Base-by-base conservation (phyloP, 2,888 invertebrate species). In the Azorinus chamasolen region DNA sequence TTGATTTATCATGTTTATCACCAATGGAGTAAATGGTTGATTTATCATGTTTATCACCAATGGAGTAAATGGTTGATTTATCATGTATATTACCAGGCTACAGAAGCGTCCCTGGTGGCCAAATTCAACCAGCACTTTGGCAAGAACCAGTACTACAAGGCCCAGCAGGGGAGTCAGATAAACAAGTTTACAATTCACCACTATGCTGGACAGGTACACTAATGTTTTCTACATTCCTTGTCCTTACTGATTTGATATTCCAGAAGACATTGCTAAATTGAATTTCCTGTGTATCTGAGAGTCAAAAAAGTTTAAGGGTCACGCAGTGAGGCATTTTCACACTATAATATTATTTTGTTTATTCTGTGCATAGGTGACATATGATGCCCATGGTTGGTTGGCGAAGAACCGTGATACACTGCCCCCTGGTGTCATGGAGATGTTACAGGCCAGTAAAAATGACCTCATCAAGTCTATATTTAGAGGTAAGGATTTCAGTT, bases 331-430 rank as follows among this genome's bases (percentile, higher is more conserved):
- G n/a, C n/a, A n/a, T n/a, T n/a, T n/a, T n/a, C n/a, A n/a, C n/a
- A n/a, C n/a, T n/a, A n/a, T n/a, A n/a, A n/a, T n/a, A n/a, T n/a
- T n/a, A n/a, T n/a, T n/a, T n/a, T n/a, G n/a, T n/a, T n/a, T n/a
- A n/a, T n/a, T 20, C 14, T 32, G n/a, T 39, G 16, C 37, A 41
- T 25, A 91, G 90, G 91, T 91, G 32, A 86, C 83, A 18, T 92
- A 92, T 75, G 84, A 86, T 70, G 86, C 87, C 8, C 64, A 61
- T 8, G 79, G 83, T 14, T 92, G 92, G 92, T 78, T 92, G 61
- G 92, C 91, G 79, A 92, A 92, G 85, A 92, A 92, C 80, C 78
- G 92, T 37, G 92, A 92, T 80, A 91, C 92, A 0, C 72, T 92
- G 39, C 91, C 92, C 5, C 84, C 87, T 45, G 91, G 91, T 39